Conservation (phyloP, 2,113 vertebrate species). For the Thomomys bottae region DNA sequence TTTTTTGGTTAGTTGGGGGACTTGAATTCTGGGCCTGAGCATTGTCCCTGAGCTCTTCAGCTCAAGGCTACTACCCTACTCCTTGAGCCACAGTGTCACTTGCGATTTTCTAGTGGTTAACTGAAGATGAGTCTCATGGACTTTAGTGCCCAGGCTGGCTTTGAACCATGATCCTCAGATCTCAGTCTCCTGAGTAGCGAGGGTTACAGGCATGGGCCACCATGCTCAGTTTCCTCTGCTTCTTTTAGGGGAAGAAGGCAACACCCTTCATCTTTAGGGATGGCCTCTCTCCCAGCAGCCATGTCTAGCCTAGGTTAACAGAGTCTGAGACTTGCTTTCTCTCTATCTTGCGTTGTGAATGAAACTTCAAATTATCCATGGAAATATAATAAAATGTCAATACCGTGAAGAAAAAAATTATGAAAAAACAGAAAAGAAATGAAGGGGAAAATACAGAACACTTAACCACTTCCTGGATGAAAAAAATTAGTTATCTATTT, state of each 20-base stretch:
- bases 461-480: not conserved
- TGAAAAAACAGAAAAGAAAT: constrained; percentile 18
- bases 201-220: no score
- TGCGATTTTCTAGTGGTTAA: no score
- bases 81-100: no score
- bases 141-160: no score
- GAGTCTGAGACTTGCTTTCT: not conserved
- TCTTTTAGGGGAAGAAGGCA: not conserved
- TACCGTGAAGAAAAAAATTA: not conserved
- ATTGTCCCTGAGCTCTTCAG: no score
- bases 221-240: no score
- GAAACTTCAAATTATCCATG: constrained; percentile 8
- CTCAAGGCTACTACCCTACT: no score
- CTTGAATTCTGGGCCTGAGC: no score
- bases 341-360: not conserved
- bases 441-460: constrained; percentile 22
- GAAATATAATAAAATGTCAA: not conserved
- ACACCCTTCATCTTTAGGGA: not conserved
- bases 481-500: constrained; percentile 38
- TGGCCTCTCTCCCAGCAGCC: not conserved
- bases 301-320: not conserved
- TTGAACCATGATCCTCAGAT: no score
- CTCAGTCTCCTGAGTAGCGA: no score
- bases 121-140: no score
- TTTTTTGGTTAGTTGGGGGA: no score